Evolutionary conservation across 2,888 invertebrate species (phyloP).

Genomic region (Agriopis marginaria): DNA sequence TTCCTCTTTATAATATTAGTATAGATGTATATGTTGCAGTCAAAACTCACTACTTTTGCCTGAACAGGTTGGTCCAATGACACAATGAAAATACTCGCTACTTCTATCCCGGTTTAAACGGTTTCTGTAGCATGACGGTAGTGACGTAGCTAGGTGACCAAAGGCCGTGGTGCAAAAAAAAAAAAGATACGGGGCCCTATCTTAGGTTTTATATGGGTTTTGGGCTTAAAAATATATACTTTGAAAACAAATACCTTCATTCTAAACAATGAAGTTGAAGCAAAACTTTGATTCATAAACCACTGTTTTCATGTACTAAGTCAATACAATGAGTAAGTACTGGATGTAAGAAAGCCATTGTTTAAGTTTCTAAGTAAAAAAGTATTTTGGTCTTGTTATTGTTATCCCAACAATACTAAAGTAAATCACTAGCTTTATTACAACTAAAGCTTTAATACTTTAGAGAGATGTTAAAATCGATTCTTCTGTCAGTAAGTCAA

Average conservation of each 20-base stretch:
- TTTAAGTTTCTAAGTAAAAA: slow-evolving; percentile 23
- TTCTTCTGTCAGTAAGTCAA: no score
- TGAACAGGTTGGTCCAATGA: no score
- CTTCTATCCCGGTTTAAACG: no score
- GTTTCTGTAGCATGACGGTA: no score
- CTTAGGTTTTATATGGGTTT: no score
- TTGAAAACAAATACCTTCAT: not conserved
- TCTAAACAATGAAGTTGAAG: not conserved
- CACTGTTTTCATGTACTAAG: slow-evolving; percentile 10
- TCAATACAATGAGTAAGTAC: slow-evolving; percentile 11
- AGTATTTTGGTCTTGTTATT: slow-evolving; percentile 25
- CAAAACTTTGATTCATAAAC: not conserved
- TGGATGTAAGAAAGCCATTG: slow-evolving; percentile 23
- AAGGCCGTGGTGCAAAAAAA: no score
- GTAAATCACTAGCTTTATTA: slow-evolving; percentile 21
- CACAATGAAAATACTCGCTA: no score
- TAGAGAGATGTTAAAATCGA: not conserved
- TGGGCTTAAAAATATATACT: not conserved
- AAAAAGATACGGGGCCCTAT: no score
- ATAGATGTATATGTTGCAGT: no score
- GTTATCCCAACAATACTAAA: slow-evolving; percentile 29
- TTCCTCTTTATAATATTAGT: no score
- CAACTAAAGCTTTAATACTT: slow-evolving; percentile 4
- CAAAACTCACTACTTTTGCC: no score
- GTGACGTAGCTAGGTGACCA: no score